phyloP scores from a whole-genome alignment of 2,113 vertebrate species.

The Regulus satrapa region DNA sequence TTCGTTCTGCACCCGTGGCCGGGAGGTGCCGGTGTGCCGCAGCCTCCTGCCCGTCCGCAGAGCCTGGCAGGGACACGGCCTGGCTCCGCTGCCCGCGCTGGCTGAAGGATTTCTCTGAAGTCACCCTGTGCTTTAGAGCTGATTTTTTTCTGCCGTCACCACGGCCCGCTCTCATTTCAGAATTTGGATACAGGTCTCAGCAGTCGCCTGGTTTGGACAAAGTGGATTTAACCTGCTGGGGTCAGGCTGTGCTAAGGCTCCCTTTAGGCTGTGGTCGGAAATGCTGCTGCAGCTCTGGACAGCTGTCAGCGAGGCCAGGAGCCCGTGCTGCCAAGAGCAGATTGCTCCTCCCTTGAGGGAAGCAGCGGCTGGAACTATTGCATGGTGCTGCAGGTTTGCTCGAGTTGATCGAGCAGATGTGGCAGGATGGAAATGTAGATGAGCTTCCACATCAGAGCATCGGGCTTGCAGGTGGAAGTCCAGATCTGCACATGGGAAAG shows the following conservation, averaged over 20 bases:
- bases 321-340: background rate
- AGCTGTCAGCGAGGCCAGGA: background rate
- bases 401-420: background rate
- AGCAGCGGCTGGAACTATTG: background rate
- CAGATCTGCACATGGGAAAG: fast-evolving
- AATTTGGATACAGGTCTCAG: background rate
- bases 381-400: fast-evolving
- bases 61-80: background rate
- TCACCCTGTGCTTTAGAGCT: background rate
- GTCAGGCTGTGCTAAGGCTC: background rate
- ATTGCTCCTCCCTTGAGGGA: background rate
- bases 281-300: background rate
- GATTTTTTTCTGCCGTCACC: background rate
- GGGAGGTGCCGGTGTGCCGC: fast-evolving
- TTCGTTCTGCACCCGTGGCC: fast-evolving
- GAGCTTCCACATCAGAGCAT: background rate
- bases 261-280: background rate
- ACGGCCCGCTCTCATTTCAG: background rate
- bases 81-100: background rate
- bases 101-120: background rate
- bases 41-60: background rate
- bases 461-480: background rate
- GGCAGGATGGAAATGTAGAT: background rate
- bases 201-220: background rate
- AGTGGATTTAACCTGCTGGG: background rate